Conservation (phyloP, 2,113 vertebrate genomes). For the Pachyramphus minor region DNA sequence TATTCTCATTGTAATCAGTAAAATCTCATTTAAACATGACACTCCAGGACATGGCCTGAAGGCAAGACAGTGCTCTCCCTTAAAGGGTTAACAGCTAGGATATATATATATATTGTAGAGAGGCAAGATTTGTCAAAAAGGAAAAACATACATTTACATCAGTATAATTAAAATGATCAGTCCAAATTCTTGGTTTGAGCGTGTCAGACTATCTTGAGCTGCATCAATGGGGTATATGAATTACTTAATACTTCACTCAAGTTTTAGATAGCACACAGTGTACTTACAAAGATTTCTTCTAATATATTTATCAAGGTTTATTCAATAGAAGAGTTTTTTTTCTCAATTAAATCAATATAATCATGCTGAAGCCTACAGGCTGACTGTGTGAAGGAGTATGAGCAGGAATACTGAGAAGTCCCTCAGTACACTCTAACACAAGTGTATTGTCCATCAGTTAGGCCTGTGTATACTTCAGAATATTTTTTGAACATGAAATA, state of each 20-base stretch:
- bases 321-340: not conserved
- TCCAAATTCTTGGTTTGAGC: not conserved
- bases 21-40: not conserved
- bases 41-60: not conserved
- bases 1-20: not conserved
- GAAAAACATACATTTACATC: not conserved
- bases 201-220: not conserved
- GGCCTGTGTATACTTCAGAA: not conserved
- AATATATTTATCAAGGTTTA: not conserved
- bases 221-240: not conserved
- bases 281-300: not conserved
- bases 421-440: not conserved
- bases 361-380: not conserved
- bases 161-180: not conserved
- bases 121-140: not conserved
- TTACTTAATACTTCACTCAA: not conserved
- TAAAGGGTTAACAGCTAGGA: not conserved
- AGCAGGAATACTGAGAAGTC: not conserved
- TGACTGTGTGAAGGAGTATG: not conserved
- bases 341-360: not conserved
- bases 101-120: not conserved
- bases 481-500: not conserved
- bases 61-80: not conserved
- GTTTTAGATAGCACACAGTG: not conserved
- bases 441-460: not conserved